Conservation (phyloP, 2,888 invertebrate species). For the Nebria brevicollis region DNA sequence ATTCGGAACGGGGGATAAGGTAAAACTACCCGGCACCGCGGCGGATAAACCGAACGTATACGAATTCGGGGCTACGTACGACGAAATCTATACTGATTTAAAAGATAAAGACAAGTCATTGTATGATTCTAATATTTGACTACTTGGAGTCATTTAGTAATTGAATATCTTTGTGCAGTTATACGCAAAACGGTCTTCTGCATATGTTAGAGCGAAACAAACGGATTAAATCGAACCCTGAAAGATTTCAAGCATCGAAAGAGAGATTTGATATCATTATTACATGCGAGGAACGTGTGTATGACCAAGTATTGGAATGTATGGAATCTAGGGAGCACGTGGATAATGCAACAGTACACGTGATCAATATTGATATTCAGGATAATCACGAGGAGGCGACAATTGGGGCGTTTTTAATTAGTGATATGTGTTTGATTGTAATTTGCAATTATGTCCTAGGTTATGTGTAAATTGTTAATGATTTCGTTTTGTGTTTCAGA, state of each 20-base stretch:
- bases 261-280: slow-evolving; percentile 96
- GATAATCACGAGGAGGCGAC: slow-evolving; percentile 99
- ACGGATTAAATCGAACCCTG: slow-evolving; percentile 92
- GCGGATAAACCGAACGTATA: slow-evolving; percentile 96
- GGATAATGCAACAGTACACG: slow-evolving; percentile 90
- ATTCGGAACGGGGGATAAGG: slow-evolving; percentile 93
- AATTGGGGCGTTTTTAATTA: slow-evolving; percentile 96
- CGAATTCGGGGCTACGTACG: slow-evolving; percentile 95
- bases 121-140: slow-evolving; percentile 68
- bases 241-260: slow-evolving; percentile 89
- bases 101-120: slow-evolving; percentile 89
- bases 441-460: slow-evolving; percentile 50
- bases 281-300: slow-evolving; percentile 98
- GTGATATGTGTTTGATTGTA: slow-evolving; percentile 93
- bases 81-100: slow-evolving; percentile 94
- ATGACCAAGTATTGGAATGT: slow-evolving; percentile 97
- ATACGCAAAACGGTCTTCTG: slow-evolving; percentile 97
- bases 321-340: slow-evolving; percentile 83
- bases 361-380: slow-evolving; percentile 98
- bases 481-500: slow-evolving; percentile 64
- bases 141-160: slow-evolving; percentile 25
- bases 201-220: slow-evolving; percentile 98
- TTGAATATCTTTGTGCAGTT: slow-evolving; percentile 65
- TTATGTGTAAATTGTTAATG: background rate
- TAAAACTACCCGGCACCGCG: slow-evolving; percentile 95